Evolutionary conservation across 1,140 invertebrate species (phyloP), one percentile per base, ranked within the genome.

Genomic region (Gryllus bimaculatus): DNA sequence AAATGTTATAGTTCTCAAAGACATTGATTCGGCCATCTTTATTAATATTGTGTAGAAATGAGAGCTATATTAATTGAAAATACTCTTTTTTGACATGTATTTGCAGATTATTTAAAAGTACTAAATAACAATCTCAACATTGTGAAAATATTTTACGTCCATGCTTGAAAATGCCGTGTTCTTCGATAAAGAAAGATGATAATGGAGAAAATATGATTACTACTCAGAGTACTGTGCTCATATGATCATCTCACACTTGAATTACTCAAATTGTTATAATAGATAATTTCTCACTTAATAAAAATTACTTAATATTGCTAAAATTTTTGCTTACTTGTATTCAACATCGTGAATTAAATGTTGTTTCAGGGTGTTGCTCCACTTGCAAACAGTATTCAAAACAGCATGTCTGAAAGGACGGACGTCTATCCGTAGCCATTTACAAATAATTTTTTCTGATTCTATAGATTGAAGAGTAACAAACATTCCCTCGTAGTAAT

Each of bases 361-460:
- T 79, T 91, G 89, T 83, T 96, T 95, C 82, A 93, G 93, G 81
- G 93, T 87, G 81, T 91, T 90, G 76, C 91, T 90, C 93, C 94
- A 95, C 81, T 92, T 91, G 83, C 92, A 92, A 77, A 94, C 89
- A 76, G 90, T 90, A 82, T 93, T 92, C 82, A 95, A 89, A 8
- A 96, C 88, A 74, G 89, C 87, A 80, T 93, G 91, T 82, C 94
- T 94, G 79, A 96, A 92, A 73, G 90, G 89, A 78, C 86, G 89
- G 18, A 93, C 84, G 82, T 95, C 90, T 0, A 95, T 85, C 81
- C 88, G 87, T 12, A 96, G 87, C 93, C 94, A 95, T 20, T 88
- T 87, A 48, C 91, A 90, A 83, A 94, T 90, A 10, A 90, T 82
- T 66, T 85, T 84, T 54, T 85, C 83, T 15, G 83, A 83, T 39